Evolutionary conservation across 2,113 vertebrate genomes (phyloP).

Genomic region (Symphodus melops): DNA sequence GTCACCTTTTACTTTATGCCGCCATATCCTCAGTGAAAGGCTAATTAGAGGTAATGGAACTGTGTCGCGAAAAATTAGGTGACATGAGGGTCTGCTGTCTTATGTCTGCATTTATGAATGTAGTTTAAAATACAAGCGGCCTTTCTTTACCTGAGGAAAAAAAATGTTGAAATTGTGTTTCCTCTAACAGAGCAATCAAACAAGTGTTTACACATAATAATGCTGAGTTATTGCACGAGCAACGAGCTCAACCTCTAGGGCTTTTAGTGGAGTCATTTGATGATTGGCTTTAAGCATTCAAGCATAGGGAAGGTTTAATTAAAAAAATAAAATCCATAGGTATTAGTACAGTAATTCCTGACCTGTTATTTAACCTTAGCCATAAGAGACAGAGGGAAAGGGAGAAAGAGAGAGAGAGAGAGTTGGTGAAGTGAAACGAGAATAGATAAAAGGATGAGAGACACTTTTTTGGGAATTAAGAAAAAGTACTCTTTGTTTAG

Average conservation of each 20-base stretch:
- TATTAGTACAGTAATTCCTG: constrained; percentile 53
- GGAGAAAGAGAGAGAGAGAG: constrained; percentile 20
- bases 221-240: constrained; percentile 6
- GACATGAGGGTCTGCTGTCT: constrained; percentile 2
- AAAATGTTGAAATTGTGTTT: constrained; percentile 20
- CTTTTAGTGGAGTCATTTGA: constrained; percentile 44
- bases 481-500: constrained; percentile 78
- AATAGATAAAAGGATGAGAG: constrained; percentile 50
- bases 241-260: constrained; percentile 31
- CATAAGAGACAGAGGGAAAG: constrained; percentile 34
- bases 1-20: constrained; percentile 9
- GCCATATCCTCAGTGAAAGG: not conserved
- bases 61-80: not conserved
- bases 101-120: not conserved
- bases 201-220: constrained; percentile 36
- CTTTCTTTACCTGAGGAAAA: not conserved
- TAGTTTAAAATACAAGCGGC: not conserved
- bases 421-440: constrained; percentile 31
- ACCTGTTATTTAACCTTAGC: constrained; percentile 44
- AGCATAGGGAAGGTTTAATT: constrained; percentile 55
- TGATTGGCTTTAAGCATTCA: constrained; percentile 44
- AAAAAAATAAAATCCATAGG: constrained; percentile 58
- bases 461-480: constrained; percentile 48
- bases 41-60: constrained; percentile 25
- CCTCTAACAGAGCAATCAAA: constrained; percentile 10